These are phyloP conservation scores for Luscinia luscinia DNA, from an alignment of 2,797 vertebrate genomes.

Conservation along the genomic window DNA sequence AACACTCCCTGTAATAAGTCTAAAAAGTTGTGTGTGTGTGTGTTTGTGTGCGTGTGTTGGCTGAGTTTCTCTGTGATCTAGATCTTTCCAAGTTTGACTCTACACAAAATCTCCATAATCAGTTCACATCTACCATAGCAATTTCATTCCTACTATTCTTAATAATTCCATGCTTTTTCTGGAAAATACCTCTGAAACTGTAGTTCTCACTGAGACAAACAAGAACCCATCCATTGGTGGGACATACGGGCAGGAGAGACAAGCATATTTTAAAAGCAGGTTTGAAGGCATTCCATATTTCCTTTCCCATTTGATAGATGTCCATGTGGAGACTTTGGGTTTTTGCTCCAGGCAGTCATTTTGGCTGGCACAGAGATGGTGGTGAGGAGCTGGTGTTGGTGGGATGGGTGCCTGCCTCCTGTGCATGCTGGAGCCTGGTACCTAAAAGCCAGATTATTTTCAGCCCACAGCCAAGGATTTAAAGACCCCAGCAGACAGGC, in stretches of 20 bases:
- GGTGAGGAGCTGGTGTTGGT: background rate
- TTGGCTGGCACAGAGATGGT: background rate
- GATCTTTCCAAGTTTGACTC: background rate
- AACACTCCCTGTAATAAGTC: background rate
- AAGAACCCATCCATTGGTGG: fast-evolving
- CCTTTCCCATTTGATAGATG: background rate
- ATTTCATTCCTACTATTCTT: background rate
- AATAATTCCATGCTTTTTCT: background rate
- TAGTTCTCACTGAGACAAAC: background rate
- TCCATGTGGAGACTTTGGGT: background rate
- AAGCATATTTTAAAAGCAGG: background rate
- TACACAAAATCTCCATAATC: background rate
- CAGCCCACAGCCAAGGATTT: background rate
- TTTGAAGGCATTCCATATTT: background rate
- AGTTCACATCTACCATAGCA: background rate
- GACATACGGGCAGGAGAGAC: background rate
- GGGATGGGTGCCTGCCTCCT: background rate
- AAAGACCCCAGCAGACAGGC: background rate
- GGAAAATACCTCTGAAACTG: background rate
- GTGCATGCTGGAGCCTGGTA: fast-evolving
- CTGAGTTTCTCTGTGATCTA: background rate
- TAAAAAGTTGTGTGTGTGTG: background rate
- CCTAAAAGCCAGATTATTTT: background rate
- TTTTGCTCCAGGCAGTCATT: background rate
- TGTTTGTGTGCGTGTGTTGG: background rate